Percentiles rank a stretch among this genome's conserved stretches.
Evolutionary conservation across 1,140 invertebrate species (phyloP).

Genomic region (Aphidius gifuensis): DNA sequence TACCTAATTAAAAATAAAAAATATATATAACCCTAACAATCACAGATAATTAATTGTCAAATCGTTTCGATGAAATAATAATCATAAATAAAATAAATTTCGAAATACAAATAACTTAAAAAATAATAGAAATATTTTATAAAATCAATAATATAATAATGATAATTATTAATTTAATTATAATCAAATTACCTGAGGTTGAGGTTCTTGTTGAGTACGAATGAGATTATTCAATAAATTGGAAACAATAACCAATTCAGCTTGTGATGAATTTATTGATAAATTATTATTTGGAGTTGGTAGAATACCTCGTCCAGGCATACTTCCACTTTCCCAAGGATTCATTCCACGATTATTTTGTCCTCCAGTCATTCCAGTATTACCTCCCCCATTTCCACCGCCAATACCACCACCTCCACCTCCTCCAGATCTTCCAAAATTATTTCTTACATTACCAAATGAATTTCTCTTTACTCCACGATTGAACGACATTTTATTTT

Average conservation of each 20-base stretch:
- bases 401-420: conserved; percentile 5
- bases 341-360: conserved; percentile 45
- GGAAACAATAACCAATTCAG: conserved; percentile 53
- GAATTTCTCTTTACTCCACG: conserved; percentile 49
- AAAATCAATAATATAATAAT: conserved; percentile 13
- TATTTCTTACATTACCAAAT: not conserved
- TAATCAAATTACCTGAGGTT: conserved; percentile 42
- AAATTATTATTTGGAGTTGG: conserved; percentile 52
- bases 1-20: conserved; percentile 34
- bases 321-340: conserved; percentile 56
- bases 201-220: conserved; percentile 49
- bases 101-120: not conserved
- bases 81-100: not conserved
- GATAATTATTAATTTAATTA: conserved; percentile 1
- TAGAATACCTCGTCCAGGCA: conserved; percentile 54
- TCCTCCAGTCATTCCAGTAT: conserved; percentile 37
- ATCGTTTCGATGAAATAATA: no score
- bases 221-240: conserved; percentile 53
- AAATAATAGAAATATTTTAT: conserved; percentile 16
- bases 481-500: conserved; percentile 45
- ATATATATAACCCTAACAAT: no score
- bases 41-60: no score
- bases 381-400: conserved; percentile 33
- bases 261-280: conserved; percentile 51
- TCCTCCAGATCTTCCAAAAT: not conserved